Conservation (phyloP, 2,113 vertebrate genomes). For the Cyanocitta stelleri region DNA sequence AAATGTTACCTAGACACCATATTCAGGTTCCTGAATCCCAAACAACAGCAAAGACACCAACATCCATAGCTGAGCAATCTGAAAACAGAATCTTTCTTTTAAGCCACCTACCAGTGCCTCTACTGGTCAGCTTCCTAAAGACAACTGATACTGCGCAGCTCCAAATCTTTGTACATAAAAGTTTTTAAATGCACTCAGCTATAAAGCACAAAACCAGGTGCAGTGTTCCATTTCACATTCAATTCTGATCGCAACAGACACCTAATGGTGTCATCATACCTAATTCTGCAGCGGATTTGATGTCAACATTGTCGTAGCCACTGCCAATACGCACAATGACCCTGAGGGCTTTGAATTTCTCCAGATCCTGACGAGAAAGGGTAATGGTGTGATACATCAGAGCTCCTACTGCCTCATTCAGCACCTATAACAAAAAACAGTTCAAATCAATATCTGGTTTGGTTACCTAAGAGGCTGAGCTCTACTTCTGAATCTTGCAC, state of each 20-base stretch:
- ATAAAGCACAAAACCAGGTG: not conserved
- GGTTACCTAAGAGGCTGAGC: not conserved
- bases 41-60: not conserved
- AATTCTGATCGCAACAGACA: not conserved
- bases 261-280: constrained; percentile 67
- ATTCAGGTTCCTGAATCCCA: not conserved
- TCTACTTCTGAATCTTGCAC: not conserved
- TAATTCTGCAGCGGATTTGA: constrained; percentile 87
- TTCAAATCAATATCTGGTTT: not conserved
- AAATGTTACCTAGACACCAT: not conserved
- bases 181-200: not conserved
- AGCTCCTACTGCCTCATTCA: constrained; percentile 88
- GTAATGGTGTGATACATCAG: constrained; percentile 91
- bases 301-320: constrained; percentile 88
- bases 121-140: not conserved
- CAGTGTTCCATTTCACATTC: not conserved
- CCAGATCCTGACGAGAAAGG: constrained; percentile 86
- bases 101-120: not conserved
- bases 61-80: not conserved
- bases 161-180: not conserved
- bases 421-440: constrained; percentile 68
- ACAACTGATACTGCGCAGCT: not conserved
- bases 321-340: constrained; percentile 88
- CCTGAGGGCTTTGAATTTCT: constrained; percentile 89
- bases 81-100: not conserved